Evolutionary conservation across 2,113 vertebrate genomes (phyloP), one percentile per base, ranked within the genome.

Genomic region (Alligator sinensis): DNA sequence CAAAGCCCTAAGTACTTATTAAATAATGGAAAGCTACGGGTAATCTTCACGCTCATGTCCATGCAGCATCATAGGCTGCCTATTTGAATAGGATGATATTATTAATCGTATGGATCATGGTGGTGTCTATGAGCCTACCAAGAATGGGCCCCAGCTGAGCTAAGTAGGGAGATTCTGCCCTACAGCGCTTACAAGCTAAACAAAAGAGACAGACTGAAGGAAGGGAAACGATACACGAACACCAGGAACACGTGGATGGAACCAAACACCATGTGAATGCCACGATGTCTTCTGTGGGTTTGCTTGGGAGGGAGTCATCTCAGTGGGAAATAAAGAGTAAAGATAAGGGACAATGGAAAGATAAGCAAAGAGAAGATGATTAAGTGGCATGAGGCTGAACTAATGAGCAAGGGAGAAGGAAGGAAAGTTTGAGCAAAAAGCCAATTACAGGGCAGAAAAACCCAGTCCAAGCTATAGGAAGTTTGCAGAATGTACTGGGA

Each of bases 151-250:
- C 7, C 7, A 9, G 47, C 47, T 47, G 47, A 9, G 9, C 47
- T 47, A 47, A 47, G 47, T 9, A 47, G 47, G 47, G 47, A 47
- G 47, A 47, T 76, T 92, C 92, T 78, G 82, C 77, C 38, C 90
- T 89, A 60, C 9, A 60, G 34, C 34, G 34, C 34, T 34, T 34
- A 34, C 34, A 34, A 34, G 34, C 34, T 34, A 34, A 58, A 28
- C 79, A 57, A 60, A 80, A 87, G 63, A 91, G 21, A 54, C 47
- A 62, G 72, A 25, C 66, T 5, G 28, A 92, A 57, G 25, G 24
- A 95, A 94, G 30, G n/a, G 28, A 94, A 86, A 93, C 77, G 89
- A 87, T 80, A 96, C 87, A 78, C 63, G 27, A 81, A 74, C 82
- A 34, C 34, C 89, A 94, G 77, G 61, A 91, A 72, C 21, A 18